Evolutionary conservation across 2,113 vertebrate species (phyloP).

Genomic region (Stercorarius parasiticus): DNA sequence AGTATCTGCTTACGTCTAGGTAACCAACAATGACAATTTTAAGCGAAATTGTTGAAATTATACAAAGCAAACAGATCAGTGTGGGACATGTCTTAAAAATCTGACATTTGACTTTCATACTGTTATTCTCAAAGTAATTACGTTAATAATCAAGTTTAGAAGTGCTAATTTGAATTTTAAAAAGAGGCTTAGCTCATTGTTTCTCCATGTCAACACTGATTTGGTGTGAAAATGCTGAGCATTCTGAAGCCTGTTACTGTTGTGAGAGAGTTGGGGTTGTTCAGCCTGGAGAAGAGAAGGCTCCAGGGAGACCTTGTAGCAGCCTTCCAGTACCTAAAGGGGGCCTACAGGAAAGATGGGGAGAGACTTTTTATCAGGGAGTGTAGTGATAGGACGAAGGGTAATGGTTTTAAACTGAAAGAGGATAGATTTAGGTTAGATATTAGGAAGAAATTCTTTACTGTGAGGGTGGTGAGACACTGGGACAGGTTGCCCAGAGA

Average conservation of each 20-base stretch:
- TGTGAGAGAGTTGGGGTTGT: too few relatives aligned
- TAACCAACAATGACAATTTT: background rate
- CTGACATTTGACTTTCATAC: background rate
- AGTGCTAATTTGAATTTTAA: background rate
- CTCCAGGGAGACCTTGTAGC: too few relatives aligned
- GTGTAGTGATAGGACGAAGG: too few relatives aligned
- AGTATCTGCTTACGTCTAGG: background rate
- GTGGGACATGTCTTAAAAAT: background rate
- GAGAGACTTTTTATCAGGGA: too few relatives aligned
- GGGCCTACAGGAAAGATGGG: too few relatives aligned
- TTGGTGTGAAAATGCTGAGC: background rate
- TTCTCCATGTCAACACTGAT: background rate
- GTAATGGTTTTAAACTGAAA: too few relatives aligned
- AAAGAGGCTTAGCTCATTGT: background rate
- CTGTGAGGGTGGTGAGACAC: too few relatives aligned
- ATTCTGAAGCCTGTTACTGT: background rate
- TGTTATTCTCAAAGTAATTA: background rate
- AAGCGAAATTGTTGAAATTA: background rate
- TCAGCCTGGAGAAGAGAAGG: too few relatives aligned
- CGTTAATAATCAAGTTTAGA: background rate
- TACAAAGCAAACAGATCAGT: background rate
- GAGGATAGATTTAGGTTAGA: too few relatives aligned
- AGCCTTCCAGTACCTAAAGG: too few relatives aligned
- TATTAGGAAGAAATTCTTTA: too few relatives aligned
- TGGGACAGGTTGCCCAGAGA: too few relatives aligned